Evolutionary conservation across 2,113 vertebrate species (phyloP).

Genomic region (Glaucidium brasilianum): DNA sequence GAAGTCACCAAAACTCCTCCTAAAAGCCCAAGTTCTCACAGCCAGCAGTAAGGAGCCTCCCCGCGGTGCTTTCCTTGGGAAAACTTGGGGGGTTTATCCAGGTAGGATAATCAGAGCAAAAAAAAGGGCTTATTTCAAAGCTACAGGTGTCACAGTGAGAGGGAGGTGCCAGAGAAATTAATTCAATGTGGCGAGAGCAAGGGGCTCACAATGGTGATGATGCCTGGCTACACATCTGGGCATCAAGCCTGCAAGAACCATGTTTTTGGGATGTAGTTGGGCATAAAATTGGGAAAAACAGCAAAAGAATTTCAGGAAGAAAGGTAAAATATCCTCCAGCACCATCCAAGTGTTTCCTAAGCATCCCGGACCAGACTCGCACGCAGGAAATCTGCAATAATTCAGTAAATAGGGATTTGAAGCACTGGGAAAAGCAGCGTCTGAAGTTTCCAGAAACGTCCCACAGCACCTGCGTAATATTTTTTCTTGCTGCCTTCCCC

Average conservation of each 20-base stretch:
- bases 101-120: fast-evolving
- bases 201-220: too few species aligned
- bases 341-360: not conserved
- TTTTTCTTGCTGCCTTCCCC: not conserved
- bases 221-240: not conserved
- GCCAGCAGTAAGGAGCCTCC: not conserved
- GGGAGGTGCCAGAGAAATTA: not conserved
- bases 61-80: not conserved
- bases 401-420: not conserved
- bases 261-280: fast-evolving
- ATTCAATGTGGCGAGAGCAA: not conserved
- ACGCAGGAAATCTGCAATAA: not conserved
- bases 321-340: not conserved
- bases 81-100: not conserved
- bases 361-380: fast-evolving
- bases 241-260: not conserved
- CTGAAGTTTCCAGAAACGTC: not conserved
- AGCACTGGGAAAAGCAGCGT: not conserved
- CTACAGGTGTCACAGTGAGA: not conserved
- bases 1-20: not conserved
- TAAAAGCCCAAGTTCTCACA: not conserved
- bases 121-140: not conserved
- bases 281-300: not conserved
- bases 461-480: constrained; percentile 21
- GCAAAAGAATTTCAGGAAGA: not conserved